Evolutionary conservation across 1,140 invertebrate species (phyloP).

Genomic region (Drosophila burlai): DNA sequence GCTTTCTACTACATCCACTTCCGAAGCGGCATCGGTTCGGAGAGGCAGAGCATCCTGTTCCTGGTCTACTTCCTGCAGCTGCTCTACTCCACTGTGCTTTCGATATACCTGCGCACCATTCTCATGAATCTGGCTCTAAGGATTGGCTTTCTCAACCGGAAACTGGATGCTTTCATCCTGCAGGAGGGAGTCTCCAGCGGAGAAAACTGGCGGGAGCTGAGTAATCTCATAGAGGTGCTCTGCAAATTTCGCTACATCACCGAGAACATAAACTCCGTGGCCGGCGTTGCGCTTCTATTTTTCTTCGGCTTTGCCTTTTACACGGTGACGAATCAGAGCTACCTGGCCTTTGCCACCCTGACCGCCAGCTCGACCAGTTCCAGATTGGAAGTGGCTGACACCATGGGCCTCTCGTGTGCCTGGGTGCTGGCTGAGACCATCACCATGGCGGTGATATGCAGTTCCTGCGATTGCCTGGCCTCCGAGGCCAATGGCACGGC

Average conservation of each 20-base stretch:
- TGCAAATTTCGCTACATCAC: constrained; percentile 74
- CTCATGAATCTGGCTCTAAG: constrained; percentile 51
- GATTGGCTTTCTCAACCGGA: constrained; percentile 58
- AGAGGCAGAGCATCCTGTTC: constrained; percentile 36
- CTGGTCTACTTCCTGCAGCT: constrained; percentile 61
- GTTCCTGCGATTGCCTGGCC: constrained; percentile 66
- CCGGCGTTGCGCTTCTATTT: constrained; percentile 61
- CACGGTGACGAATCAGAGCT: constrained; percentile 74
- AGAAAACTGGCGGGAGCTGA: constrained; percentile 65
- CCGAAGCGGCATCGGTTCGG: constrained; percentile 32
- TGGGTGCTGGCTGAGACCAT: constrained; percentile 67
- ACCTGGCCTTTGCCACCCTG: constrained; percentile 66
- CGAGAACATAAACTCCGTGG: constrained; percentile 65
- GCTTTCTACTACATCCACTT: constrained; percentile 70
- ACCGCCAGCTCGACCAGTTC: constrained; percentile 22
- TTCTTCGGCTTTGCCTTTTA: constrained; percentile 75
- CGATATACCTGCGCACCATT: constrained; percentile 56
- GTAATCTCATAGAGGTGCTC: constrained; percentile 68
- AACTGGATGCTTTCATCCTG: constrained; percentile 49
- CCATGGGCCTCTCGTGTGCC: constrained; percentile 63
- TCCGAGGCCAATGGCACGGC: constrained; percentile 73
- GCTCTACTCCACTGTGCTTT: constrained; percentile 63
- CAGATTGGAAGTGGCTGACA: constrained; percentile 37
- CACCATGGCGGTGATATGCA: constrained; percentile 65
- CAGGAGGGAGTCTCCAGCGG: constrained; percentile 25